Evolutionary conservation across 1,140 invertebrate species (phyloP).

Genomic region (Drosophila lacteicornis): DNA sequence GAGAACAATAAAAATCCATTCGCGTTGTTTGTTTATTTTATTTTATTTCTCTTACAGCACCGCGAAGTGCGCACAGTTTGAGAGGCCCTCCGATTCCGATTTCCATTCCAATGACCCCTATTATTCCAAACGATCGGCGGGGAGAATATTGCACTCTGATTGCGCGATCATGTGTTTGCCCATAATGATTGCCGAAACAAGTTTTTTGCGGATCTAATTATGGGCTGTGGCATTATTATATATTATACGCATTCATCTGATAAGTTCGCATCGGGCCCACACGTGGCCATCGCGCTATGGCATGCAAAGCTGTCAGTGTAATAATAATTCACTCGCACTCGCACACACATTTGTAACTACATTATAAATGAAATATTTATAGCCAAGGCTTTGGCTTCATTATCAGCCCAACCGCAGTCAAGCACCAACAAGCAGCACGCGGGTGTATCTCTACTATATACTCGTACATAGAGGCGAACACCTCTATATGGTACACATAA

Average conservation of each 20-base stretch:
- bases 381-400: constrained; percentile 57
- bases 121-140: constrained; percentile 14
- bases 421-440: constrained; percentile 1
- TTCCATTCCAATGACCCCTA: constrained; percentile 45
- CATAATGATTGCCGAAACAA: constrained; percentile 24
- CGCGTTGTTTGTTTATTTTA: constrained; percentile 56
- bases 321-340: constrained; percentile 46
- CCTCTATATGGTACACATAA: constrained; percentile 9
- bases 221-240: constrained; percentile 16
- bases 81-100: constrained; percentile 24
- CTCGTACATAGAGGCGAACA: neutral
- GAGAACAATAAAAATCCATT: constrained; percentile 46
- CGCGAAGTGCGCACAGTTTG: constrained; percentile 40
- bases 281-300: constrained; percentile 24
- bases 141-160: constrained; percentile 31
- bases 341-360: constrained; percentile 32
- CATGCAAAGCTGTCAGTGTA: constrained; percentile 33
- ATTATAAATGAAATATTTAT: constrained; percentile 60
- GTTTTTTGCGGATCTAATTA: constrained; percentile 58
- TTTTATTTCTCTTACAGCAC: constrained; percentile 42
- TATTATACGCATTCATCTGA: constrained; percentile 41
- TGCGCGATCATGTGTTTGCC: constrained; percentile 44
- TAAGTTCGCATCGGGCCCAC: constrained; percentile 26
- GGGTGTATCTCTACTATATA: constrained; percentile 1
- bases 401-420: constrained; percentile 43